phyloP scores from a whole-genome alignment of 2,113 vertebrate species.

The Aythya baeri region DNA sequence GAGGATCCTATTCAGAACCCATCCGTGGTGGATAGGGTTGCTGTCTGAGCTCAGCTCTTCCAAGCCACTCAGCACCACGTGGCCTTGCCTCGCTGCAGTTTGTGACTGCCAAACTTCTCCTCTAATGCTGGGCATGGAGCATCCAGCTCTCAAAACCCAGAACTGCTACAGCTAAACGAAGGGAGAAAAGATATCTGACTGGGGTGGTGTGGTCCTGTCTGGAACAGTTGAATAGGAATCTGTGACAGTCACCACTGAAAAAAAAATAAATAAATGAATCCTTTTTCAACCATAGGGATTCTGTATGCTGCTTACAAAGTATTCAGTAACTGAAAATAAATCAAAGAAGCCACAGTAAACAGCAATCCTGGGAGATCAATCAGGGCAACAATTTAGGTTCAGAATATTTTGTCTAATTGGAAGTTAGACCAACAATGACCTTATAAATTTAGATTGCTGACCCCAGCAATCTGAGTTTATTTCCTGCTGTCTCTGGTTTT shows the following conservation, averaged over 20 bases:
- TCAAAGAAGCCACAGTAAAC: neutral
- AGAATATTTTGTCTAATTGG: neutral
- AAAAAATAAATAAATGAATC: neutral
- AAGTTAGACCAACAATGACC: neutral
- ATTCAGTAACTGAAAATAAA: neutral
- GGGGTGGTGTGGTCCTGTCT: neutral
- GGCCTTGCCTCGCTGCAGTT: fast-evolving
- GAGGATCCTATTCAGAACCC: neutral
- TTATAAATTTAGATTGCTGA: neutral
- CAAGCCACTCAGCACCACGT: neutral
- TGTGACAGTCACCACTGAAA: neutral
- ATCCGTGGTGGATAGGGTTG: neutral
- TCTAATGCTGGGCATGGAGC: neutral
- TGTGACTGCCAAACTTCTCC: neutral
- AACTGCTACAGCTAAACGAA: neutral
- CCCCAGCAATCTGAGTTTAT: neutral
- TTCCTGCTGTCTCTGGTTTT: neutral
- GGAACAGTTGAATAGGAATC: neutral
- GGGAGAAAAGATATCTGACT: neutral
- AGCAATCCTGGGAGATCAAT: neutral
- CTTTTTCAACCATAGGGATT: neutral
- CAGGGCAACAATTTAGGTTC: neutral
- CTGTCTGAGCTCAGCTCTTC: neutral
- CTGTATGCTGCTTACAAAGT: neutral
- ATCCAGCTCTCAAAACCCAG: neutral